Evolutionary conservation across 1,140 invertebrate species (phyloP).

Genomic region (Drosophila sechellia): DNA sequence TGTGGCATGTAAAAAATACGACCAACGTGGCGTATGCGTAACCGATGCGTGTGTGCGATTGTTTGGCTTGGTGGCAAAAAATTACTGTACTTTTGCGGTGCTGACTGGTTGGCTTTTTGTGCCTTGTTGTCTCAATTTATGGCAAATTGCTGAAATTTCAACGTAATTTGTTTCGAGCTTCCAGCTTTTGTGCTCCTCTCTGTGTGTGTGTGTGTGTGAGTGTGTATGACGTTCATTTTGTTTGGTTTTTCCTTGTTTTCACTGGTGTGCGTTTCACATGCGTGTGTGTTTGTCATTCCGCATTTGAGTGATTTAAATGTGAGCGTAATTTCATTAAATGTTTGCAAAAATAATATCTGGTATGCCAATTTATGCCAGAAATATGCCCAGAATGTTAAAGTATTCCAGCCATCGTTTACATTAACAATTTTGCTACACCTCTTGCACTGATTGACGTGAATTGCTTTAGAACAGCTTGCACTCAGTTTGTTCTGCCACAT

Average conservation of each 20-base stretch:
- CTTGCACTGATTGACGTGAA: constrained; percentile 19
- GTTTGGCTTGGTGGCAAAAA: constrained; percentile 69
- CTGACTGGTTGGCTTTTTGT: constrained; percentile 73
- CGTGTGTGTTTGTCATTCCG: constrained; percentile 51
- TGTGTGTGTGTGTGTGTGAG: constrained; percentile 7
- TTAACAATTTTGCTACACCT: constrained; percentile 19
- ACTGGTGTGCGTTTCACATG: constrained; percentile 10
- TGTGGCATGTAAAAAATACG: constrained; percentile 13
- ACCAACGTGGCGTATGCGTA: constrained; percentile 65
- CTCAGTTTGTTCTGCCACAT: constrained; percentile 1
- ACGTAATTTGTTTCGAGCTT: constrained; percentile 64
- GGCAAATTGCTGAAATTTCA: constrained; percentile 82
- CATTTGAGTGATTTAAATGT: constrained; percentile 70
- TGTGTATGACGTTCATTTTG: constrained; percentile 18
- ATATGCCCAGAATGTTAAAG: constrained; percentile 74
- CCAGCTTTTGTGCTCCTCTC: constrained; percentile 14
- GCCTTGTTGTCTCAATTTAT: constrained; percentile 83
- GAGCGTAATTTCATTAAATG: constrained; percentile 71
- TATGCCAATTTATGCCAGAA: constrained; percentile 71
- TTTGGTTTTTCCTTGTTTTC: constrained; percentile 58
- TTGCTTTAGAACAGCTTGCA: background rate
- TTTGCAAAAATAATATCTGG: constrained; percentile 58
- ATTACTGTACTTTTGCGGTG: constrained; percentile 79
- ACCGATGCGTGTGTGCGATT: constrained; percentile 39
- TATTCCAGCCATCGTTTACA: constrained; percentile 14